A percentile compares a stretch with the other conserved stretches of the same genome.
These are phyloP conservation scores for Xestia ashworthii DNA, from an alignment of 2,888 invertebrate genomes.

Conservation along the genomic window DNA sequence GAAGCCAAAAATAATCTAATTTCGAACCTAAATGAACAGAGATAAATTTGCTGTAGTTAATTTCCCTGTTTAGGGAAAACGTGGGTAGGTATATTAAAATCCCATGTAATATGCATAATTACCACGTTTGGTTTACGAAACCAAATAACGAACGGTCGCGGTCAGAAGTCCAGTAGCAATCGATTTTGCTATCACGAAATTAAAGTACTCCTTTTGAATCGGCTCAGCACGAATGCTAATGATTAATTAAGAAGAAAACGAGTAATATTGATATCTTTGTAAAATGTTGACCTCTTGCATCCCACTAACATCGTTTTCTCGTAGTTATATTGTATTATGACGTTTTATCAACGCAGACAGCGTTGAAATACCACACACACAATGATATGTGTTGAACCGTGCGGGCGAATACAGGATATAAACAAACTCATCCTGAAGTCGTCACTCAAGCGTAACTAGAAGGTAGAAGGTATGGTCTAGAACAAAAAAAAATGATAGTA, in stretches of 20 bases:
- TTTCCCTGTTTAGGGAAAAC: too few relatives aligned
- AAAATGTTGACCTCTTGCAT: not conserved
- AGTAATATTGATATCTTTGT: not conserved
- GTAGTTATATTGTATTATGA: not conserved
- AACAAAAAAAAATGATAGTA: too few relatives aligned
- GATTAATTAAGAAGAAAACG: not conserved
- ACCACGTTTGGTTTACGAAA: not conserved
- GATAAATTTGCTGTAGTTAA: not conserved
- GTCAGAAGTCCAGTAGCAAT: not conserved
- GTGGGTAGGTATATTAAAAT: not conserved
- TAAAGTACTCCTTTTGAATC: too few relatives aligned
- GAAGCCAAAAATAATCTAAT: not conserved
- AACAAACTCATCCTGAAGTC: too few relatives aligned
- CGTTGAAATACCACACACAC: not conserved
- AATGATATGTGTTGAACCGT: not conserved
- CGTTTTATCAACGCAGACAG: not conserved
- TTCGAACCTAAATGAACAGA: not conserved
- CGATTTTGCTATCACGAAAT: not conserved
- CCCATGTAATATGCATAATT: not conserved
- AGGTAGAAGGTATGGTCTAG: too few relatives aligned
- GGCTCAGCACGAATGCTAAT: too few relatives aligned
- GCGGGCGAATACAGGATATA: too few relatives aligned
- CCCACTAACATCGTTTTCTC: not conserved
- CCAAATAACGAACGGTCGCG: not conserved
- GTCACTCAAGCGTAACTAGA: too few relatives aligned